Conservation (phyloP, 2,888 invertebrate species). For the Spicauda simplicius region DNA sequence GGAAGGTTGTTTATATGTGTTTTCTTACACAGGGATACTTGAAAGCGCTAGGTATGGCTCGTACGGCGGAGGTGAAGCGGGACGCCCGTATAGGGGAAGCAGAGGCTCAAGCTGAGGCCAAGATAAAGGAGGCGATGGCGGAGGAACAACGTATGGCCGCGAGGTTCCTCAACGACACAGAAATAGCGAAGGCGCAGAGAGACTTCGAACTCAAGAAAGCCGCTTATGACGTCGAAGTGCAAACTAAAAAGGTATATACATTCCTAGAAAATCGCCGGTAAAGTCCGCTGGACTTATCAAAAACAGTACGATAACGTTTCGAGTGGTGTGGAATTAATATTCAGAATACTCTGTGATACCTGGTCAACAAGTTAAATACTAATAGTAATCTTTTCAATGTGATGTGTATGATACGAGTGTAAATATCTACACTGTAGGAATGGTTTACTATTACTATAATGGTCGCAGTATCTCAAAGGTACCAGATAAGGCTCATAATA, state of each 20-base stretch:
- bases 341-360: too few species aligned
- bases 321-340: too few species aligned
- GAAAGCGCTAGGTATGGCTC: slow-evolving; percentile 96
- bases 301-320: too few species aligned
- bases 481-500: too few species aligned
- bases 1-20: not conserved
- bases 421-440: too few species aligned
- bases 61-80: slow-evolving; percentile 97
- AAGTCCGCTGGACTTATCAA: too few species aligned
- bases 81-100: slow-evolving; percentile 99
- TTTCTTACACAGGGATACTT: slow-evolving; percentile 90
- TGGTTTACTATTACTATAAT: too few species aligned
- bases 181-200: slow-evolving; percentile 97
- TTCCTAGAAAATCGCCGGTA: not conserved
- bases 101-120: slow-evolving; percentile 96
- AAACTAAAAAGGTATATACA: slow-evolving; percentile 90
- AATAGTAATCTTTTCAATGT: too few species aligned
- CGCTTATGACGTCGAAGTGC: slow-evolving; percentile 98
- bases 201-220: slow-evolving; percentile 99
- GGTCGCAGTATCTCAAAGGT: too few species aligned
- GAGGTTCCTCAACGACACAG: slow-evolving; percentile 97
- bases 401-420: too few species aligned
- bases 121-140: slow-evolving; percentile 97
- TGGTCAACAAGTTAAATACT: too few species aligned
- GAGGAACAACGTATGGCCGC: slow-evolving; percentile 98